Conservation (phyloP, 2,797 vertebrate species). For the Iguana delicatissima region DNA sequence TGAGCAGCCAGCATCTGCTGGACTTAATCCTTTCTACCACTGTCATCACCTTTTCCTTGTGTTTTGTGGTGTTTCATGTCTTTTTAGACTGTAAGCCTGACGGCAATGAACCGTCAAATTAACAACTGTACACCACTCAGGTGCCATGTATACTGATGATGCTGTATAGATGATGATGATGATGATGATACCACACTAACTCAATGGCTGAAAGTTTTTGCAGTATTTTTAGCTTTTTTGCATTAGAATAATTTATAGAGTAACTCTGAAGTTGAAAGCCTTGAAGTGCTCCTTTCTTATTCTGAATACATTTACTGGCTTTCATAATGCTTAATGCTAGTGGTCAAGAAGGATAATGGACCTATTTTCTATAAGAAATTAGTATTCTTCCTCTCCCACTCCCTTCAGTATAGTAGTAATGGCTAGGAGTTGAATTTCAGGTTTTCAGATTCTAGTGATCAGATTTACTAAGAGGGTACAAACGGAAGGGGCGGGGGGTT, state of each 20-base stretch:
- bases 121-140: background rate
- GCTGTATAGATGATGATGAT: background rate
- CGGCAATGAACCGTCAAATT: background rate
- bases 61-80: too few species aligned
- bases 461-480: conserved; percentile 12
- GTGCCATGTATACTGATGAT: background rate
- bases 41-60: too few species aligned
- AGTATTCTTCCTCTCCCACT: background rate
- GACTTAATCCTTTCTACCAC: too few species aligned
- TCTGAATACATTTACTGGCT: background rate
- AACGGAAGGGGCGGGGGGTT: conserved; percentile 31
- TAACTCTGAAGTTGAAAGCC: background rate
- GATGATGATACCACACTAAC: background rate
- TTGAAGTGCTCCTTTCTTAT: background rate
- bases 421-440: conserved; percentile 31
- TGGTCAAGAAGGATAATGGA: conserved; percentile 21
- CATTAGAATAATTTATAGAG: background rate
- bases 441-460: conserved; percentile 24
- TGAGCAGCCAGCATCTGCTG: too few species aligned
- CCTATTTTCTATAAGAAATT: conserved; percentile 3
- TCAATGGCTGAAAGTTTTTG: background rate
- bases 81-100: background rate
- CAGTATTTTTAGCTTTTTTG: background rate
- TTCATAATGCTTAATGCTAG: background rate
- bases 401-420: background rate